Conservation (phyloP, 2,888 invertebrate species). For the Tipula confusa region DNA sequence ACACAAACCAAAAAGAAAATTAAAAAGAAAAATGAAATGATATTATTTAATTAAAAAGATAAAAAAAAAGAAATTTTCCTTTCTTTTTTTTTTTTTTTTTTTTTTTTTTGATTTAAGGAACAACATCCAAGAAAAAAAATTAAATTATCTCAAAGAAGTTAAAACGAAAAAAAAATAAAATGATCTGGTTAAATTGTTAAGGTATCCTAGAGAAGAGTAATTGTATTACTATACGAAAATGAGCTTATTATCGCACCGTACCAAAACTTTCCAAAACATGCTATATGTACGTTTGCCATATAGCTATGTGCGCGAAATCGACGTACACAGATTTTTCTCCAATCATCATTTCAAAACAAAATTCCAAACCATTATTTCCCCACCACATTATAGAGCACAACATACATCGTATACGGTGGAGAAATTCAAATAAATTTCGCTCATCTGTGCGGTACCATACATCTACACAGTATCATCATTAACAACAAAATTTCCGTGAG, state of each 20-base stretch:
- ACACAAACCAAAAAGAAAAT: neutral
- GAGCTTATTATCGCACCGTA: neutral
- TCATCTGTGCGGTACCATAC: neutral
- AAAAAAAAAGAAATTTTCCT: neutral
- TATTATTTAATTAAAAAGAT: constrained; percentile 25
- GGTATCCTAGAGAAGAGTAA: constrained; percentile 20
- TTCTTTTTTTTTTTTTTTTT: neutral
- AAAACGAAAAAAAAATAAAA: neutral
- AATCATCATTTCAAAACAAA: neutral
- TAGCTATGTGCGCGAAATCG: neutral
- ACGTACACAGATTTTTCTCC: neutral
- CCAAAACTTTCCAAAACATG: neutral
- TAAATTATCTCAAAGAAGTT: neutral
- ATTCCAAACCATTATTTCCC: neutral
- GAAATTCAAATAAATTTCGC: neutral
- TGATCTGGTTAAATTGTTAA: neutral
- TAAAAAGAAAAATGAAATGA: neutral
- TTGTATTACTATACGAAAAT: neutral
- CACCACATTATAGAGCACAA: neutral
- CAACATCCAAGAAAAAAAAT: neutral
- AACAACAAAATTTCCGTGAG: neutral
- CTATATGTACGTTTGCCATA: neutral
- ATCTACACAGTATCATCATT: neutral
- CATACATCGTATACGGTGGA: neutral
- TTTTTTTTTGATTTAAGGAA: neutral